Percentiles rank a stretch among this genome's conserved stretches.
Conservation (phyloP, 2,113 vertebrate species). For the Chauna torquata region DNA sequence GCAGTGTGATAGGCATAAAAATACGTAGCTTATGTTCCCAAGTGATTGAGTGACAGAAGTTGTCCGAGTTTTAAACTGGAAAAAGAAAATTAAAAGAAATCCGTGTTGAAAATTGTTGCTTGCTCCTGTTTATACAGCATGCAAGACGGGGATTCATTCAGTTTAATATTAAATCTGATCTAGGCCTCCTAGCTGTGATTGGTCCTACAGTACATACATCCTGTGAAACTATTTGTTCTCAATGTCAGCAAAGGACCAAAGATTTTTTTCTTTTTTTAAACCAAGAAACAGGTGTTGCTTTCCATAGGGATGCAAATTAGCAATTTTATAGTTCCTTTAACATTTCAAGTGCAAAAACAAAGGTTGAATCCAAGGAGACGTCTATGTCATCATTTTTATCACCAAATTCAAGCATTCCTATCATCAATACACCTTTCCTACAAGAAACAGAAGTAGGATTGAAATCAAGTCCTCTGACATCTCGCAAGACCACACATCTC, state of each 20-base stretch:
- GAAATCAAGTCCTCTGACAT: neutral
- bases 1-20: neutral
- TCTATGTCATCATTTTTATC: neutral
- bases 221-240: neutral
- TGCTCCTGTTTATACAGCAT: neutral
- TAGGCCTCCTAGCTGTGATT: neutral
- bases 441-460: neutral
- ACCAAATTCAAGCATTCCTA: neutral
- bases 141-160: neutral
- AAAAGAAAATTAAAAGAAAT: neutral
- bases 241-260: neutral
- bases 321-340: constrained; percentile 7
- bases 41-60: neutral
- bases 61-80: neutral
- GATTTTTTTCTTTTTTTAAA: neutral
- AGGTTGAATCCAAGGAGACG: neutral
- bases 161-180: neutral
- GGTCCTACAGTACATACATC: fast-evolving
- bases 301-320: neutral
- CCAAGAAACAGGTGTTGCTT: neutral
- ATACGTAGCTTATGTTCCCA: neutral
- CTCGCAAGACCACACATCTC: neutral
- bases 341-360: constrained; percentile 18
- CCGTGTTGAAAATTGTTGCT: neutral
- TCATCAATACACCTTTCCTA: neutral